Evolutionary conservation across 2,888 invertebrate species (phyloP), one percentile per base, ranked within the genome.

Genomic region (Harpalus rufipes): DNA sequence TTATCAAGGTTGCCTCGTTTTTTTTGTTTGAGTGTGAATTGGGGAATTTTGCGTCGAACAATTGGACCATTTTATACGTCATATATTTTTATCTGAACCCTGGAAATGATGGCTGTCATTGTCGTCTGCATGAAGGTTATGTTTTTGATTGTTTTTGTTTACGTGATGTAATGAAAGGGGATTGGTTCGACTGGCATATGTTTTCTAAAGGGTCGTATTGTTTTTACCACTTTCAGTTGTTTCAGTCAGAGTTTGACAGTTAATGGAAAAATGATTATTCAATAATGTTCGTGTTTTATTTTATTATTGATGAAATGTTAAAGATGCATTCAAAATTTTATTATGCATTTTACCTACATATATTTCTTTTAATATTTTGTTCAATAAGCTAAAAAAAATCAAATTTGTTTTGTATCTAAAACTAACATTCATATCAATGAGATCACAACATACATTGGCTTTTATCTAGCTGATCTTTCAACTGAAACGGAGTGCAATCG

Each of bases 1-100:
- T 58, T 56, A 78, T 78, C 78, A 78, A 78, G 78, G 78, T 58
- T 78, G 56, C 58, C 58, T 78, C 58, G 56, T 21, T 25, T 78
- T 25, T 78, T 58, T 78, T 78, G 78, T 78, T 78, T 78, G 78
- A 56, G 58, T 78, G 25, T 44, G 18, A 8, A 44, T 7, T 5
- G 44, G 10, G 41, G 14, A 58, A 78, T 78, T 78, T 58, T 58
- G 32, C 58, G 56, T 32, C 14, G 72, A 21, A 78, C 21, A 25
- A 58, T 44, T 74, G 21, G 18, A 74, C 16, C 44, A 16, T 74
- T 74, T 74, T 51, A 74, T 74, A 58, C 41, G n/a, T 56, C 78
- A 78, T 56, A 74, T 56, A 58, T 78, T 78, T 78, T 78, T 78
- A 78, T 78, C 32, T 78, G n/a, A 56, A 56, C 56, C 8, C 58